Base-by-base conservation (phyloP, 2,888 invertebrate species). In the Noctuana brunneofusca region DNA sequence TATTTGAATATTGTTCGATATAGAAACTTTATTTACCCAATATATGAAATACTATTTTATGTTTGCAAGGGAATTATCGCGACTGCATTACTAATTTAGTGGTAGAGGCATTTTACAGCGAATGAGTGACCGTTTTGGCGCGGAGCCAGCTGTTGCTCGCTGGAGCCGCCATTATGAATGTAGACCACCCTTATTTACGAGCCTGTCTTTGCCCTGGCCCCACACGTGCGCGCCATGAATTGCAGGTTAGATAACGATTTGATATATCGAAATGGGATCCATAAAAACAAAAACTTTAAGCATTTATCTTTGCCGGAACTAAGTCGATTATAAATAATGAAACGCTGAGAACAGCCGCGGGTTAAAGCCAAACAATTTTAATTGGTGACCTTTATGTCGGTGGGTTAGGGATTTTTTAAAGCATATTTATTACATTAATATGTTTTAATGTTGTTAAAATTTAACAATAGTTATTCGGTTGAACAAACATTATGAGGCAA, bases 51-150 rank as follows among this genome's bases (percentile, higher is more conserved):
- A n/a, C n/a, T n/a, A n/a, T n/a, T n/a, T n/a, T 38, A 38, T 38
- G 14, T 1, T 14, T 41, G 16, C 32, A 32, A n/a, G 32, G 41
- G 53, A 58, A 58, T 60, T 53, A 53, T 60, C 32, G 46, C 18
- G 59, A 60, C 43, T 60, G 59, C 59, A 60, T 60, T 53, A 60
- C 46, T 14, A 30, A 59, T 59, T 52, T 52, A 59, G 52, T 59
- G 32, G 52, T 18, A 14, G 43, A 59, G 52, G 58, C 52, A 52
- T 30, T 52, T 52, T 41, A 20, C 30, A 24, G 50, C 32, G 35
- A 38, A 41, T 59, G 58, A 59, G 52, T 52, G 58, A 59, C 52
- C 52, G 32, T 3, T 41, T 12, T 59, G 59, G 59, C 59, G 14
- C 20, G 18, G 11, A 5, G 59, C 59, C 59, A 59, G 43, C 32